These are phyloP conservation scores for Watsonalla cultraria DNA, from an alignment of 2,888 invertebrate species.

Conservation along the genomic window DNA sequence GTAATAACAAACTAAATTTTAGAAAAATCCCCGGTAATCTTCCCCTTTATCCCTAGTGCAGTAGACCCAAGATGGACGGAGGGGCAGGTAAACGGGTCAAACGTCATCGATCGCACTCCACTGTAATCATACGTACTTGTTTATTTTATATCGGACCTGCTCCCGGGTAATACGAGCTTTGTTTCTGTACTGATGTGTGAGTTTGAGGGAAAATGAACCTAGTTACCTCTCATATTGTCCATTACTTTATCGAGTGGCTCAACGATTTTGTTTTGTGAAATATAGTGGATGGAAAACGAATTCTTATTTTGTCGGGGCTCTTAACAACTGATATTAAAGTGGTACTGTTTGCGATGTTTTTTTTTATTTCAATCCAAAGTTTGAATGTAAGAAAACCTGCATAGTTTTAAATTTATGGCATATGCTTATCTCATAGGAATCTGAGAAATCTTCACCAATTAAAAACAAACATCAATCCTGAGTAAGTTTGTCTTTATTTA, in stretches of 20 bases:
- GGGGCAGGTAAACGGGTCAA: constrained; percentile 75
- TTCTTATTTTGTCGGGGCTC: too few relatives aligned
- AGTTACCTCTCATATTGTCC: not conserved
- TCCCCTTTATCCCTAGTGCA: constrained; percentile 59
- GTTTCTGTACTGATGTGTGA: not conserved
- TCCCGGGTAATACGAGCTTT: not conserved
- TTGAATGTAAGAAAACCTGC: too few relatives aligned
- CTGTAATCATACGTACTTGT: constrained; percentile 30
- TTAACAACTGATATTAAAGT: too few relatives aligned
- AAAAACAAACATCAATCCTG: too few relatives aligned
- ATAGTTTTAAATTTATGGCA: too few relatives aligned
- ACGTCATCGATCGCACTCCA: constrained; percentile 60
- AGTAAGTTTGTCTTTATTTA: too few relatives aligned
- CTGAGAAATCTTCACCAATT: too few relatives aligned
- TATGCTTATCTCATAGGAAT: too few relatives aligned
- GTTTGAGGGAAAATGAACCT: not conserved
- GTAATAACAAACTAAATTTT: too few relatives aligned
- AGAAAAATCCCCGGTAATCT: constrained; percentile 8
- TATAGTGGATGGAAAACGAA: too few relatives aligned
- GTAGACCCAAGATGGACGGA: constrained; percentile 62
- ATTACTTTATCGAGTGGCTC: not conserved
- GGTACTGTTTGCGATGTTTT: too few relatives aligned
- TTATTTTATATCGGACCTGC: constrained; percentile 30
- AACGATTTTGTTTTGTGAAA: not conserved
- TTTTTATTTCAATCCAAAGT: too few relatives aligned